These are phyloP conservation scores for Melopsittacus undulatus DNA, from an alignment of 2,797 vertebrate species.

Conservation along the genomic window DNA sequence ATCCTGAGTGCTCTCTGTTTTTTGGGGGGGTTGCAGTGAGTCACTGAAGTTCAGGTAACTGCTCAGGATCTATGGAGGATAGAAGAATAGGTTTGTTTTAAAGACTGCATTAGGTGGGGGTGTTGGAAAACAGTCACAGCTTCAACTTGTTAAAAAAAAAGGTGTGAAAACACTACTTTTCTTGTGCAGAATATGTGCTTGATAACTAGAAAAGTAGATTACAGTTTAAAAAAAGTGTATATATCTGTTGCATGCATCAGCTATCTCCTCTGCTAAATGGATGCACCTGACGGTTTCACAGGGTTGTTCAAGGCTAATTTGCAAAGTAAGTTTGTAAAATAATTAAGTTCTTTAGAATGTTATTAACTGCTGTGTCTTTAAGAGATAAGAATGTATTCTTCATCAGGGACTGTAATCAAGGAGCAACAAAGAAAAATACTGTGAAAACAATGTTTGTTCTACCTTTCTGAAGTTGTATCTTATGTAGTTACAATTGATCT, in stretches of 20 bases:
- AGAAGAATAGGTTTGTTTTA: not conserved
- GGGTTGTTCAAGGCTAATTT: not conserved
- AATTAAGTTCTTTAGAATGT: not conserved
- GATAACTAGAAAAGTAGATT: not conserved
- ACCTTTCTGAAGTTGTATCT: not conserved
- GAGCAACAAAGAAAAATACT: not conserved
- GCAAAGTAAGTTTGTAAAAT: not conserved
- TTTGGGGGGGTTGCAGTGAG: not conserved
- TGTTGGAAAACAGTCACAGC: not conserved
- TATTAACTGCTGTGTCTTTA: not conserved
- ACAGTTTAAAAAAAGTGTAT: fast-evolving
- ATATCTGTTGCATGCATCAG: not conserved
- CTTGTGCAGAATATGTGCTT: not conserved
- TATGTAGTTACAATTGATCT: not conserved
- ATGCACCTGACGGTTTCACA: not conserved
- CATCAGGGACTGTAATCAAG: not conserved
- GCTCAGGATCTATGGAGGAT: not conserved
- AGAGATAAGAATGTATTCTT: not conserved
- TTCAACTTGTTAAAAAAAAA: not conserved
- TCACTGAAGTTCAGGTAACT: not conserved
- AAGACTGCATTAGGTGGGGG: not conserved
- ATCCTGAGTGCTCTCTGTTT: not conserved
- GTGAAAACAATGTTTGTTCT: not conserved
- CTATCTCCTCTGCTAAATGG: not conserved
- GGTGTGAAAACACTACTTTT: not conserved